Conservation (phyloP, 2,113 vertebrate genomes). For the Hypanus sabinus region DNA sequence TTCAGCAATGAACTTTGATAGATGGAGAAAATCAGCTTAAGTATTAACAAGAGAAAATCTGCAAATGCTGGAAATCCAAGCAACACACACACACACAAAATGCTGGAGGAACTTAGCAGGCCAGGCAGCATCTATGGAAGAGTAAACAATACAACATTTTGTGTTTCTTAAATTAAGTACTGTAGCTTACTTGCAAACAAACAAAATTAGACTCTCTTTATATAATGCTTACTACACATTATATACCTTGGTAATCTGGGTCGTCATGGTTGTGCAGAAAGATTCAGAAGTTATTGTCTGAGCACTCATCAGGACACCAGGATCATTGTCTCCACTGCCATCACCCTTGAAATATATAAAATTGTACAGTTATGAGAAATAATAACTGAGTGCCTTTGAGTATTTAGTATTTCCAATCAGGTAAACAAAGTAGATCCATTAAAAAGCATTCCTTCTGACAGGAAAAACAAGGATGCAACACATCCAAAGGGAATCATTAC, state of each 20-base stretch:
- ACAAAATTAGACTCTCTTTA: not conserved
- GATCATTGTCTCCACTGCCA: constrained; percentile 66
- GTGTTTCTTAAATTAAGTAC: not conserved
- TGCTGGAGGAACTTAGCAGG: too few species aligned
- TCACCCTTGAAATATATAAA: constrained; percentile 64
- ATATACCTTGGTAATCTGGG: constrained; percentile 95
- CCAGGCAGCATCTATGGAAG: too few species aligned
- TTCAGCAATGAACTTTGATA: not conserved
- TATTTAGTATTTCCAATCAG: not conserved
- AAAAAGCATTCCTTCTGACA: not conserved
- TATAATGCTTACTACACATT: not conserved
- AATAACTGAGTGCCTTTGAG: not conserved
- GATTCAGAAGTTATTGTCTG: constrained; percentile 97
- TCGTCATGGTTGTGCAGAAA: constrained; percentile 90
- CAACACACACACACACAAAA: too few species aligned
- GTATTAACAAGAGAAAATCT: too few species aligned
- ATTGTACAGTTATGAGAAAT: not conserved
- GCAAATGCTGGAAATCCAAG: too few species aligned
- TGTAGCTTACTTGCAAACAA: not conserved
- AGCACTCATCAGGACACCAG: constrained; percentile 81
- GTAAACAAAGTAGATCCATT: not conserved
- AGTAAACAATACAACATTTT: too few species aligned
- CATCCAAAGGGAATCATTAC: not conserved
- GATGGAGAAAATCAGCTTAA: not conserved
- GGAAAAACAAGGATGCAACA: not conserved